Evolutionary conservation across 2,113 vertebrate genomes (phyloP).

Genomic region (Australoheros scitulus): DNA sequence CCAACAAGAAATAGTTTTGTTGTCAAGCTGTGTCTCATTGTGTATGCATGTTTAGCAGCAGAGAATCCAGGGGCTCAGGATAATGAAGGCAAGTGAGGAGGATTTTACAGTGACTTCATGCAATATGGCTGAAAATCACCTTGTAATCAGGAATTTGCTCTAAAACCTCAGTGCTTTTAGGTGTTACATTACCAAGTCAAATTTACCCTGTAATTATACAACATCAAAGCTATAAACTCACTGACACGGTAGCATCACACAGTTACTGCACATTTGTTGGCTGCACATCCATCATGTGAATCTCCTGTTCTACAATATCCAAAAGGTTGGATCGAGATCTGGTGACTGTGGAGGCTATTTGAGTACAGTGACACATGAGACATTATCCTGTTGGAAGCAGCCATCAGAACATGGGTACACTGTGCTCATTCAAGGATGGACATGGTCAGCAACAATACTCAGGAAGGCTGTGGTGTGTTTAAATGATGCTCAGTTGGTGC

Average conservation of each 20-base stretch:
- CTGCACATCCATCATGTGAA: not conserved
- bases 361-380: not conserved
- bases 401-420: not conserved
- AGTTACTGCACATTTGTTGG: not conserved
- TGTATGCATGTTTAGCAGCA: conserved; percentile 36
- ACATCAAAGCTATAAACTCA: not conserved
- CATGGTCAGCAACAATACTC: not conserved
- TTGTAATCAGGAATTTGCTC: not conserved
- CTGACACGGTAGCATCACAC: not conserved
- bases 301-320: not conserved
- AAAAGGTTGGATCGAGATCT: not conserved
- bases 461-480: fast-evolving
- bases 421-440: not conserved
- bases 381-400: too few relatives aligned
- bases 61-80: conserved; percentile 12
- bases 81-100: conserved; percentile 15
- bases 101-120: not conserved
- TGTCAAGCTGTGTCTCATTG: conserved; percentile 43
- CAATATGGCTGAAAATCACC: conserved; percentile 21
- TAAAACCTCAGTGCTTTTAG: not conserved
- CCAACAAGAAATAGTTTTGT: conserved; percentile 51
- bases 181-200: not conserved
- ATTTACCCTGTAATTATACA: not conserved
- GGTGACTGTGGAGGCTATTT: not conserved
- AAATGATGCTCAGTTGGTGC: not conserved